phyloP scores from a whole-genome alignment of 2,797 vertebrate species.

The Notoglanidium macrostoma region DNA sequence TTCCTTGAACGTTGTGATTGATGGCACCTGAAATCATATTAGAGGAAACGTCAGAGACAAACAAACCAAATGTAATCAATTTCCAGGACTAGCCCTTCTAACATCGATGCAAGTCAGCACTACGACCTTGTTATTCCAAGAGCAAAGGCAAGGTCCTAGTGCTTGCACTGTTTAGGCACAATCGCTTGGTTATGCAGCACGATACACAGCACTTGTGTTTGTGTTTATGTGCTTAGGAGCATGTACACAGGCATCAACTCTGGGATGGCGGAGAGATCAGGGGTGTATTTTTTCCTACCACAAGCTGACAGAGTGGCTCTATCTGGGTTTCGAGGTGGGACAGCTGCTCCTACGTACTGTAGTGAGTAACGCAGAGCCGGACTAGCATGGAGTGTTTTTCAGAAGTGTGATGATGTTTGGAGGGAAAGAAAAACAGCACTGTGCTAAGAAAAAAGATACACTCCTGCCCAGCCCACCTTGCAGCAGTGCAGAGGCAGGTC shows the following conservation, averaged over 20 bases:
- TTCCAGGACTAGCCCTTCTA: neutral
- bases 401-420: conserved; percentile 42
- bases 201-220: neutral
- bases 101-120: neutral
- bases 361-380: conserved; percentile 10
- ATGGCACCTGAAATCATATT: conserved; percentile 25
- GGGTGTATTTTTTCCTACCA: conserved; percentile 29
- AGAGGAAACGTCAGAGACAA: conserved; percentile 19
- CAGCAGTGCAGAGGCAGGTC: conserved; percentile 59
- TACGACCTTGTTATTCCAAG: conserved; percentile 9
- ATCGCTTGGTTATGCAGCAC: neutral
- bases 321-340: conserved; percentile 32
- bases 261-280: neutral
- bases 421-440: conserved; percentile 33
- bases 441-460: conserved; percentile 46
- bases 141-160: conserved; percentile 13
- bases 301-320: conserved; percentile 41
- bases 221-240: conserved; percentile 15
- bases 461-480: conserved; percentile 50
- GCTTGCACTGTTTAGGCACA: neutral
- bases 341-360: conserved; percentile 27
- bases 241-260: neutral
- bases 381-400: conserved; percentile 42
- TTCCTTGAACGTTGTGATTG: conserved; percentile 4
- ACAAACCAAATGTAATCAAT: conserved; percentile 26